Percentiles rank a stretch among this genome's conserved stretches.
These are phyloP conservation scores for Nothocercus julius DNA, from an alignment of 2,113 vertebrate genomes.

Conservation along the genomic window DNA sequence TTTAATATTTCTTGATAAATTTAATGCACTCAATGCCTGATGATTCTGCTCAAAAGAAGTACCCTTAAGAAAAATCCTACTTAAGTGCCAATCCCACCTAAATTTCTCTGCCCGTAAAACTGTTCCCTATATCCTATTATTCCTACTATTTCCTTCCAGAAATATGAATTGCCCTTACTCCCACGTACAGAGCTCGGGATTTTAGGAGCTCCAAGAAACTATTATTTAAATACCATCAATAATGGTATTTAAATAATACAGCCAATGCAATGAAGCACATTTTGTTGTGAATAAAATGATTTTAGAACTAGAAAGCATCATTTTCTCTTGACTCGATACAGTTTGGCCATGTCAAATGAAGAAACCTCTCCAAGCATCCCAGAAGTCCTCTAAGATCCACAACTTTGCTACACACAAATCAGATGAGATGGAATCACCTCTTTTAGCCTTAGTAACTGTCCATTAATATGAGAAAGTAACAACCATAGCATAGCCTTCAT, in stretches of 20 bases:
- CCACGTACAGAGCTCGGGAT: not conserved
- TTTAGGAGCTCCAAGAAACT: not conserved
- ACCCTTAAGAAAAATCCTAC: not conserved
- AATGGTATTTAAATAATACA: not conserved
- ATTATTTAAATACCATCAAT: not conserved
- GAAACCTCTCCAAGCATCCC: not conserved
- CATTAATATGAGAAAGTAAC: not conserved
- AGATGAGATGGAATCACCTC: not conserved
- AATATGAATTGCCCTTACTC: not conserved
- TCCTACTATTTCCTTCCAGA: not conserved
- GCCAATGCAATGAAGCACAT: not conserved
- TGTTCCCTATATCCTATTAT: not conserved
- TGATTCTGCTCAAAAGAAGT: not conserved
- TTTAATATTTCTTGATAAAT: not conserved
- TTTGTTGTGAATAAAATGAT: not conserved
- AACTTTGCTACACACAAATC: not conserved
- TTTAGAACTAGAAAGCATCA: not conserved
- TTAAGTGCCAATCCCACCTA: not conserved
- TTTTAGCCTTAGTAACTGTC: not conserved
- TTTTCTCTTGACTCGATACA: not conserved
- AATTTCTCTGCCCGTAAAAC: not conserved
- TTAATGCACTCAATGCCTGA: fast-evolving
- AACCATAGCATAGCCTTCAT: not conserved
- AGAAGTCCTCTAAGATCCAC: not conserved
- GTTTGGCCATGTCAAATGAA: not conserved